A percentile compares a stretch with the other conserved stretches of the same genome.
Conservation (phyloP, 2,888 invertebrate genomes). For the Lycocerus yunnanus region DNA sequence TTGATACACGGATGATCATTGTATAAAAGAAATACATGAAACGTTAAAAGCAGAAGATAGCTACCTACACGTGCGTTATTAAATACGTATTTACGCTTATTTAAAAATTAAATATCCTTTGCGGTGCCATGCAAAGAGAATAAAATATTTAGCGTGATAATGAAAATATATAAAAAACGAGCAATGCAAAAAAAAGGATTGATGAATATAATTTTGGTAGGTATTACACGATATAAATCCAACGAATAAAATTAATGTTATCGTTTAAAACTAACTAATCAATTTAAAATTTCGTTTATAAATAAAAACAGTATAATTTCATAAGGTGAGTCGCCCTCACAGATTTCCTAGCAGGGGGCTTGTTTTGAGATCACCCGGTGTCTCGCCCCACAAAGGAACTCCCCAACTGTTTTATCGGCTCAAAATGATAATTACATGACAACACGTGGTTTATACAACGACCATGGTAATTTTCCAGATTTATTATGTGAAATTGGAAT, state of each 20-base stretch:
- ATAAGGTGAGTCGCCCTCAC: slow-evolving; percentile 47
- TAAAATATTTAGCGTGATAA: too few relatives aligned
- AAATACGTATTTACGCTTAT: background rate
- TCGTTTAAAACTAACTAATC: slow-evolving; percentile 12
- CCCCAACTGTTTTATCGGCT: slow-evolving; percentile 52
- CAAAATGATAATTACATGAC: slow-evolving; percentile 55
- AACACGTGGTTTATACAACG: slow-evolving; percentile 53
- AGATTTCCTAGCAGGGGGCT: slow-evolving; percentile 48
- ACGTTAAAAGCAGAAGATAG: slow-evolving; percentile 15
- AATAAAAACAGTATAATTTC: slow-evolving; percentile 43
- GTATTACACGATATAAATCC: background rate
- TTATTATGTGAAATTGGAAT: slow-evolving; percentile 25
- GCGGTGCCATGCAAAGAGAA: background rate
- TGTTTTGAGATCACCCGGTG: slow-evolving; percentile 54
- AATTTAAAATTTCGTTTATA: slow-evolving; percentile 36
- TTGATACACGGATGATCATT: slow-evolving; percentile 30
- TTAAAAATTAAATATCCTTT: background rate
- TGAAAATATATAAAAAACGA: background rate
- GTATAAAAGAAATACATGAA: slow-evolving; percentile 10
- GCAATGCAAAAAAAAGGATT: background rate
- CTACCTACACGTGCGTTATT: slow-evolving; percentile 20
- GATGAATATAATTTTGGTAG: background rate
- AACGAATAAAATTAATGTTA: background rate
- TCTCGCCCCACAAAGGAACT: slow-evolving; percentile 48
- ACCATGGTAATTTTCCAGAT: slow-evolving; percentile 30